Base-by-base conservation (phyloP, 2,888 invertebrate genomes). In the Spisula solida region DNA sequence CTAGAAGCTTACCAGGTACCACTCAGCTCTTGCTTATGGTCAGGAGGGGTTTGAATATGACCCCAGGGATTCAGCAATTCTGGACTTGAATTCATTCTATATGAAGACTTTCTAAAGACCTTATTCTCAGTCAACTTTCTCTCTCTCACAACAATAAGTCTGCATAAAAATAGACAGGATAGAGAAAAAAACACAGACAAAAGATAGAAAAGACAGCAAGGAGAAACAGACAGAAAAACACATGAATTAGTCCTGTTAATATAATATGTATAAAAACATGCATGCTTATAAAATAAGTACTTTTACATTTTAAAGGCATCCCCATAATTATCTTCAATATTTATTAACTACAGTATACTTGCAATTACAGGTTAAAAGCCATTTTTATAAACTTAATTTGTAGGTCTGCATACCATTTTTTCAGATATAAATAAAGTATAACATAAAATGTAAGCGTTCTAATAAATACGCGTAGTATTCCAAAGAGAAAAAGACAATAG, bases 31-130 rank as follows among this genome's bases (percentile, higher is more conserved):
- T 87, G 81, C 14, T 55, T 34, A 18, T 88, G 34, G 79, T 56
- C 90, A 34, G 86, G 88, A 78, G 88, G 82, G 47, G 82, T 81
- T 12, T 88, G 86, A 20, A 88, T 81, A 66, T 66, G 84, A 79
- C 88, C 82, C 88, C 88, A 90, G 20, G 86, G 88, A 66, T 88
- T 90, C 29, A 90, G 80, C 79, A 90, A 66, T 31, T 88, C 90
- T 51, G 88, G 88, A 51, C 29, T 60, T 82, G 79, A 10, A 60
- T 79, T 66, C 25, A 82, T 47, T 25, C 41, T 60, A 56, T 60
- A 51, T 16, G 75, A 29, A 75, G 75, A 4, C 31, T 75, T 75
- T 75, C 75, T 75, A 34, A 34, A 47, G 56, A 29, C 12, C 31
- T 60, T 25, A 81, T 25, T 81, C 66, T 18, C 85, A 75, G 34